These are phyloP conservation scores for Spisula solida DNA, from an alignment of 2,888 invertebrate species.

Conservation along the genomic window DNA sequence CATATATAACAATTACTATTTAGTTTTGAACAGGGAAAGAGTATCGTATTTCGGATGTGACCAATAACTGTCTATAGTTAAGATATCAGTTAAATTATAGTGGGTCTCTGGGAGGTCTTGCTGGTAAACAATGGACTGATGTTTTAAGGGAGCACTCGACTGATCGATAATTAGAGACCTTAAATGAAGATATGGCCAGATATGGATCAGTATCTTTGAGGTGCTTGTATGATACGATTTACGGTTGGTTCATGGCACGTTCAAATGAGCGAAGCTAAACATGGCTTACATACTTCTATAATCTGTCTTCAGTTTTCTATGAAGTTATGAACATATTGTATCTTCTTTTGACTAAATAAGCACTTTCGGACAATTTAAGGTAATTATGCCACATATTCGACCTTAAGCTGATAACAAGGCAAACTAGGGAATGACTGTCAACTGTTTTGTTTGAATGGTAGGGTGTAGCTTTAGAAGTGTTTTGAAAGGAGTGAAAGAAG, in stretches of 20 bases:
- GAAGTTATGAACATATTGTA: neutral
- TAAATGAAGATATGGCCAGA: neutral
- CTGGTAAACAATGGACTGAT: conserved; percentile 45
- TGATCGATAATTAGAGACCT: conserved; percentile 59
- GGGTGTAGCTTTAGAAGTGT: neutral
- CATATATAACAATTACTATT: conserved; percentile 59
- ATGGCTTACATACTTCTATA: conserved; percentile 10
- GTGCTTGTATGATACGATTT: conserved; percentile 45
- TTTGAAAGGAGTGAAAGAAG: neutral
- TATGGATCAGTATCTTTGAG: conserved; percentile 17
- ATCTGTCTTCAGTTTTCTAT: neutral
- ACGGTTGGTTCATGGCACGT: neutral
- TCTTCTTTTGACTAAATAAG: neutral
- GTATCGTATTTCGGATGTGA: conserved; percentile 55
- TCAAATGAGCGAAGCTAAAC: conserved; percentile 30
- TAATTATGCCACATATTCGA: conserved; percentile 18
- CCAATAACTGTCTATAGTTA: conserved; percentile 54
- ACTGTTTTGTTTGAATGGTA: neutral
- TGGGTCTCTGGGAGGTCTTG: conserved; percentile 54
- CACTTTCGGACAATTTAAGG: conserved; percentile 18
- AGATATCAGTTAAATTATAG: conserved; percentile 47
- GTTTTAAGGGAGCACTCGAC: conserved; percentile 40
- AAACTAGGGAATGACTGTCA: neutral
- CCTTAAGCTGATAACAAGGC: conserved; percentile 2
- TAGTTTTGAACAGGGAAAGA: conserved; percentile 32